Percentiles rank a stretch among this genome's conserved stretches.
Conservation (phyloP, 2,888 invertebrate genomes). For the Coenonympha glycerion region DNA sequence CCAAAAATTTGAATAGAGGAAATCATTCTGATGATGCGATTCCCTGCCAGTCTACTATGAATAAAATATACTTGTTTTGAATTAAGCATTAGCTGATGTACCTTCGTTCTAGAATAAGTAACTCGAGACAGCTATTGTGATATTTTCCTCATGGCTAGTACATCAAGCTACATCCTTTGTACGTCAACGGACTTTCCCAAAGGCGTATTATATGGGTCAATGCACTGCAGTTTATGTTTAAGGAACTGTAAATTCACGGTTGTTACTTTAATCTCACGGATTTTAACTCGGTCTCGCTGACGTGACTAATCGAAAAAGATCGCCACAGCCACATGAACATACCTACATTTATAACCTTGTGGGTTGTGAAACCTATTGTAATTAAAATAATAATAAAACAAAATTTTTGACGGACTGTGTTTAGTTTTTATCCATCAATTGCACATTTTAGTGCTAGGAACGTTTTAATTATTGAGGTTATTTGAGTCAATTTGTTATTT, state of each 20-base stretch:
- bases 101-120: too few species aligned
- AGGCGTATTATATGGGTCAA: slow-evolving; percentile 14
- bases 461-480: too few species aligned
- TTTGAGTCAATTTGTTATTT: too few species aligned
- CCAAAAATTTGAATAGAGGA: too few species aligned
- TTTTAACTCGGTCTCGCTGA: slow-evolving; percentile 1
- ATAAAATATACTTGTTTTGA: too few species aligned
- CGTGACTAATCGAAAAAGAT: slow-evolving; percentile 12
- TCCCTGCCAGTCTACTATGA: too few species aligned
- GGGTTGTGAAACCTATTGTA: neutral
- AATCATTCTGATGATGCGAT: too few species aligned
- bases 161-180: neutral
- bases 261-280: slow-evolving; percentile 12
- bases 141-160: neutral
- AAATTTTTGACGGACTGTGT: neutral
- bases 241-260: slow-evolving; percentile 2
- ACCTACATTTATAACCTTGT: too few species aligned
- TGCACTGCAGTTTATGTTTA: slow-evolving; percentile 13
- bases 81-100: too few species aligned
- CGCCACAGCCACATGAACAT: neutral
- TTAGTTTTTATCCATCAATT: too few species aligned
- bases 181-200: slow-evolving; percentile 12
- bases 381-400: neutral
- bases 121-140: too few species aligned
- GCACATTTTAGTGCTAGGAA: too few species aligned